Conservation (phyloP, 2,113 vertebrate species). For the Pituophis catenifer region DNA sequence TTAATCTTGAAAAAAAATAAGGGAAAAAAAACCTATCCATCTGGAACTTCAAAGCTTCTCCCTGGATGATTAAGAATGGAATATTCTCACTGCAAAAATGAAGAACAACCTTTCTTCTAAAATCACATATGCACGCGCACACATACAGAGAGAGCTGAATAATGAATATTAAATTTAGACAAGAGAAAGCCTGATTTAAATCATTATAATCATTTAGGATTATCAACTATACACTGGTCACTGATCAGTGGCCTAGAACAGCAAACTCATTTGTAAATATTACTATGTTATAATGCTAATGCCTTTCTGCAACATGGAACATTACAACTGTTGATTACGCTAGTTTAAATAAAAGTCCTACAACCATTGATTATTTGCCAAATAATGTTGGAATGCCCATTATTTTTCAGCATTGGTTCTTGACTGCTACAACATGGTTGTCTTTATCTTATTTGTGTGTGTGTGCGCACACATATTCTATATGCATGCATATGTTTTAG, state of each 20-base stretch:
- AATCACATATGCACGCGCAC: not conserved
- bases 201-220: not conserved
- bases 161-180: not conserved
- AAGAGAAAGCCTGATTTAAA: not conserved
- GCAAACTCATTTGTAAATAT: not conserved
- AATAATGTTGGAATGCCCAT: not conserved
- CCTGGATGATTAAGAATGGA: conserved; percentile 4
- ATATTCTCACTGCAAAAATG: not conserved
- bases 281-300: not conserved
- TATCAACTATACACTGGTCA: not conserved
- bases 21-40: not conserved
- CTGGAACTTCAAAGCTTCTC: conserved; percentile 18
- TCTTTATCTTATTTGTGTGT: not conserved
- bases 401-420: not conserved
- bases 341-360: not conserved
- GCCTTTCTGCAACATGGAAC: not conserved
- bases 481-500: not conserved
- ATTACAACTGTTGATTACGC: not conserved
- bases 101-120: not conserved
- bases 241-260: not conserved
- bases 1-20: conserved; percentile 10
- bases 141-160: not conserved
- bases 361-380: not conserved
- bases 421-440: not conserved
- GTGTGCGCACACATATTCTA: not conserved